A percentile compares a stretch with the other conserved stretches of the same genome.
These are phyloP conservation scores for Sebastiscus tertius DNA, from an alignment of 2,797 vertebrate genomes.

Conservation along the genomic window DNA sequence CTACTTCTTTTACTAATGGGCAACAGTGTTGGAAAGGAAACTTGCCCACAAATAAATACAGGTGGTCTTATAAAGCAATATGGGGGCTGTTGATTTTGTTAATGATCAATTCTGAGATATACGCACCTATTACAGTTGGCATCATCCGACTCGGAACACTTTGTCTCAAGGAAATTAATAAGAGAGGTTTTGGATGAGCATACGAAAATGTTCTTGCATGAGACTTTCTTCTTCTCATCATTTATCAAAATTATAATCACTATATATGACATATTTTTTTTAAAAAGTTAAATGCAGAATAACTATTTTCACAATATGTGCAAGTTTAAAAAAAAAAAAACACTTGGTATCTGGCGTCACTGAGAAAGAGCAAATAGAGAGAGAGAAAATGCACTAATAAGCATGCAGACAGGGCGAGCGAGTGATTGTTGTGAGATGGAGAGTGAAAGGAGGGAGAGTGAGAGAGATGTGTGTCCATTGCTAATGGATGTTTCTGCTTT, in stretches of 20 bases:
- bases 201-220: not conserved
- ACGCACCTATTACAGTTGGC: too few species aligned
- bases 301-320: not conserved
- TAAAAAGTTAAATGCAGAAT: not conserved
- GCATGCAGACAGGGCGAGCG: slow-evolving; percentile 17
- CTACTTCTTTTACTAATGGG: not conserved
- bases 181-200: not conserved
- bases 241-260: not conserved
- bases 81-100: too few species aligned
- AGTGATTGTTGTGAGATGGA: slow-evolving; percentile 26
- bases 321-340: not conserved
- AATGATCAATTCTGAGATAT: too few species aligned
- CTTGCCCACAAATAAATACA: not conserved
- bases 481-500: slow-evolving; percentile 74
- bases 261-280: not conserved
- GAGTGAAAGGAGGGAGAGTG: slow-evolving; percentile 8
- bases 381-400: slow-evolving; percentile 26
- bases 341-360: not conserved
- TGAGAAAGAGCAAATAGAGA: not conserved
- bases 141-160: too few species aligned
- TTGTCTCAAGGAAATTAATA: too few species aligned
- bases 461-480: slow-evolving; percentile 30
- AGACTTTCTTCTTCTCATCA: not conserved
- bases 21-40: not conserved
- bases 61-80: not conserved